Percentiles rank a stretch among this genome's conserved stretches.
Conservation (phyloP, 2,113 vertebrate species). For the Sinocyclocheilus anshuiensis region DNA sequence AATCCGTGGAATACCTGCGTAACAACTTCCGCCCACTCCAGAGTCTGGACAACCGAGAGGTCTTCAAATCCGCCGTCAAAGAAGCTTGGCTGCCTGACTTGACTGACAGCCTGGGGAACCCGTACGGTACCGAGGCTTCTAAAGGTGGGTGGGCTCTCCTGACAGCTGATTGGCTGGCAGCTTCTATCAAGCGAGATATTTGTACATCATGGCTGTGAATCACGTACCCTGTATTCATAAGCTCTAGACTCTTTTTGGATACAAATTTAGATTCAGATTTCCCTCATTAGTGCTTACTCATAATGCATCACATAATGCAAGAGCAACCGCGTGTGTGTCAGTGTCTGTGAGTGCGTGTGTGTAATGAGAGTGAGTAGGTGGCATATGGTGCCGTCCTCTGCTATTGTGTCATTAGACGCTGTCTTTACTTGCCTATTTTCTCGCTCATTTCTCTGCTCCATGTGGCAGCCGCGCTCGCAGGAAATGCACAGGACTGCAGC, state of each 20-base stretch:
- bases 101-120: slow-evolving; percentile 82
- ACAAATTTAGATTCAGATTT: slow-evolving; percentile 6
- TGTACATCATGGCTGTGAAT: neutral
- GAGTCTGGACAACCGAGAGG: slow-evolving; percentile 82
- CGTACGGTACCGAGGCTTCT: slow-evolving; percentile 87
- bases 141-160: slow-evolving; percentile 79
- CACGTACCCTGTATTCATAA: neutral
- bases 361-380: slow-evolving; percentile 40
- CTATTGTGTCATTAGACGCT: slow-evolving; percentile 42
- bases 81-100: slow-evolving; percentile 90
- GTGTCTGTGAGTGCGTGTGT: slow-evolving; percentile 11
- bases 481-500: slow-evolving; percentile 61
- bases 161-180: neutral
- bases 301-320: slow-evolving; percentile 15
- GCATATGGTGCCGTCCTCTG: slow-evolving; percentile 49
- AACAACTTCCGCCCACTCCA: slow-evolving; percentile 95
- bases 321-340: neutral
- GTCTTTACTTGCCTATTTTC: slow-evolving; percentile 48
- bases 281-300: slow-evolving; percentile 13
- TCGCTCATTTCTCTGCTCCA: slow-evolving; percentile 43
- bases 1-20: slow-evolving; percentile 94
- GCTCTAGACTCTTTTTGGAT: neutral
- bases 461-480: slow-evolving; percentile 57
- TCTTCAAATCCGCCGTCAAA: slow-evolving; percentile 90
- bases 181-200: neutral